phyloP scores from a whole-genome alignment of 2,797 vertebrate genomes.

The Eulemur albifrons region DNA sequence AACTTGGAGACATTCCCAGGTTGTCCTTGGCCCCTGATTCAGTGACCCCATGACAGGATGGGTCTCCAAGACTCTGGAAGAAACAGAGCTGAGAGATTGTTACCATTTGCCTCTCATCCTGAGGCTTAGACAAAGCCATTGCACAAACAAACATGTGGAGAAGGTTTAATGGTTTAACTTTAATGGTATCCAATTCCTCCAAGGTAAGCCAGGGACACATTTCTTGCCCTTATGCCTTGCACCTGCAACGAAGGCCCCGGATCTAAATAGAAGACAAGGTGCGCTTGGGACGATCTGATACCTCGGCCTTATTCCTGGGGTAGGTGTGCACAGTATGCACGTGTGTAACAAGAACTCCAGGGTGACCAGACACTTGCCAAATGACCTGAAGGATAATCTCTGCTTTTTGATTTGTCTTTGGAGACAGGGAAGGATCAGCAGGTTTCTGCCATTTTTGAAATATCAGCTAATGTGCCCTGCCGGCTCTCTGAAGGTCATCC shows the following conservation, averaged over 20 bases:
- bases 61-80: neutral
- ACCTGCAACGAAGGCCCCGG: neutral
- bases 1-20: too few relatives aligned
- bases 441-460: constrained; percentile 30
- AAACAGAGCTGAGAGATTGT: neutral
- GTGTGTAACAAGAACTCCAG: neutral
- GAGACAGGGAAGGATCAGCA: neutral
- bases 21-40: neutral
- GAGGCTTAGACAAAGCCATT: neutral
- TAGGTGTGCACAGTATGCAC: neutral
- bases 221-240: constrained; percentile 17
- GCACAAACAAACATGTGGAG: neutral
- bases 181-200: neutral
- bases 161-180: neutral
- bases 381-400: neutral
- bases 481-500: neutral
- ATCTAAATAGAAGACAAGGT: neutral
- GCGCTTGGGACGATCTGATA: neutral
- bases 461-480: neutral
- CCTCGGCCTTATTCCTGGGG: neutral
- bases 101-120: neutral
- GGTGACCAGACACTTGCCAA: neutral
- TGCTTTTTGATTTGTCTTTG: neutral
- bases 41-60: neutral
- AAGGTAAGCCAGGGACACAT: neutral